A percentile compares a stretch with the other conserved stretches of the same genome.
Conservation (phyloP, 2,797 vertebrate genomes). For the Pseudocheirus occidentalis region DNA sequence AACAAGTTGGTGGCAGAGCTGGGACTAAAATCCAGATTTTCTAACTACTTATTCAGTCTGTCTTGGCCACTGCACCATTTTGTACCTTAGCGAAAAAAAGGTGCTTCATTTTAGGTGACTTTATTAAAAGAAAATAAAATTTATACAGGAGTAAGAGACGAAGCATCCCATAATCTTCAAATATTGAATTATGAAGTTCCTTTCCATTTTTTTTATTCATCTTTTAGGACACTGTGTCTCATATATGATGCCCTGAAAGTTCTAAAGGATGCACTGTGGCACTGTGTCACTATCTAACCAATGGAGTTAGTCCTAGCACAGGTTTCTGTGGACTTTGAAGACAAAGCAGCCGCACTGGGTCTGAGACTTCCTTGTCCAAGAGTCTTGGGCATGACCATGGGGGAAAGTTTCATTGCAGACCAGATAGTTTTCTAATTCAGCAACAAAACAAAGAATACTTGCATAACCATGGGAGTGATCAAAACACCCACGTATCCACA, state of each 20-base stretch:
- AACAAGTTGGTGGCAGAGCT: background rate
- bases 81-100: conserved; percentile 29
- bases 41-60: conserved; percentile 9
- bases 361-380: background rate
- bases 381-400: background rate
- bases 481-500: background rate
- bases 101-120: conserved; percentile 34
- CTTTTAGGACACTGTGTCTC: background rate
- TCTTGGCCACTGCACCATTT: background rate
- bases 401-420: background rate
- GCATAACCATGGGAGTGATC: background rate
- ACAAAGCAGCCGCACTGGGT: background rate
- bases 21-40: background rate
- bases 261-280: background rate
- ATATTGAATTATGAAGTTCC: conserved; percentile 9
- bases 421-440: background rate
- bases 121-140: conserved; percentile 20
- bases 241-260: background rate
- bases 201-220: background rate
- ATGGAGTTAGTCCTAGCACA: background rate
- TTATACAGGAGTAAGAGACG: conserved; percentile 40
- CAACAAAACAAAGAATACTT: background rate
- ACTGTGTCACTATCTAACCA: background rate
- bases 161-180: conserved; percentile 7
- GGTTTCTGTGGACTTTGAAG: background rate